Evolutionary conservation across 53 echinoderm and acorn worm species (phyloP).

Genomic region (Actinopyga echinites): DNA sequence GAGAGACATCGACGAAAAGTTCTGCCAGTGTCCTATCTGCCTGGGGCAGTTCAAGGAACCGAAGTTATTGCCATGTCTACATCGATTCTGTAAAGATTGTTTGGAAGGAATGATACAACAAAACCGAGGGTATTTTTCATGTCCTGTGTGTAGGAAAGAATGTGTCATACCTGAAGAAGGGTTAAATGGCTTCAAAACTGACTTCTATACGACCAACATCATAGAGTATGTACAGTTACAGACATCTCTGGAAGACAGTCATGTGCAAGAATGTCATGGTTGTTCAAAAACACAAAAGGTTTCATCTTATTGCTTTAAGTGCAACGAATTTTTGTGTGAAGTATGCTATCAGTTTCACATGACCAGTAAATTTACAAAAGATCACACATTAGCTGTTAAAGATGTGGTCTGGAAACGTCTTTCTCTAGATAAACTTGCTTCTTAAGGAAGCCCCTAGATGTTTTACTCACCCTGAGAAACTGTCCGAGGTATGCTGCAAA

Average conservation of each 20-base stretch:
- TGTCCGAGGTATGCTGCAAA: slow-evolving; percentile 4
- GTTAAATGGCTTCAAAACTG: slow-evolving; percentile 6
- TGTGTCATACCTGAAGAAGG: not conserved
- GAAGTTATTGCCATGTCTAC: not conserved
- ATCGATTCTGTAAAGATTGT: slow-evolving; percentile 9
- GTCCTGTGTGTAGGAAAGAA: slow-evolving; percentile 12
- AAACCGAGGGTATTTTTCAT: not conserved
- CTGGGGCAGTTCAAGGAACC: slow-evolving; percentile 15
- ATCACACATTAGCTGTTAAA: slow-evolving; percentile 4
- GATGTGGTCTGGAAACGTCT: not conserved
- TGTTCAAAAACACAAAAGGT: not conserved
- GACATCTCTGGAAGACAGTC: not conserved
- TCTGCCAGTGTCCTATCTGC: slow-evolving; percentile 10
- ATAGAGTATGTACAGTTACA: slow-evolving; percentile 10
- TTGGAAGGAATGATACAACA: not conserved
- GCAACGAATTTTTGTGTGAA: not conserved
- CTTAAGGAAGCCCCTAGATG: not conserved
- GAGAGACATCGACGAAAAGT: slow-evolving; percentile 1
- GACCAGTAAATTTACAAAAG: not conserved
- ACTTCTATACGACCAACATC: not conserved
- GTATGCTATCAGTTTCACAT: not conserved
- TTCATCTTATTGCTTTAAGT: slow-evolving; percentile 15
- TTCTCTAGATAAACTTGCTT: not conserved
- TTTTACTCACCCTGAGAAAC: not conserved
- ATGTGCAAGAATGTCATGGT: not conserved